phyloP scores from a whole-genome alignment of 1,140 invertebrate species.

The Platorchestia sp. region DNA sequence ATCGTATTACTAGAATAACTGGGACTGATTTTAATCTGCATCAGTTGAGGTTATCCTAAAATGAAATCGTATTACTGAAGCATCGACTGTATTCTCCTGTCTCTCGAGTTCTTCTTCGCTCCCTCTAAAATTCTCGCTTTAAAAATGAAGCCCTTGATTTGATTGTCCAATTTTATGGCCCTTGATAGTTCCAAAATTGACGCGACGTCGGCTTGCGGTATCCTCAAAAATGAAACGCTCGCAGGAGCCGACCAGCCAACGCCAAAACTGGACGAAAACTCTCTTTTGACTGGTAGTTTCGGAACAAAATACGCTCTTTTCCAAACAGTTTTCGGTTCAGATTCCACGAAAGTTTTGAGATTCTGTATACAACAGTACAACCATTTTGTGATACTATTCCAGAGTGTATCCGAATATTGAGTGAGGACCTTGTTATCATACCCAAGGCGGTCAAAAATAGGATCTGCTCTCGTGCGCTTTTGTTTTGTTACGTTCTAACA shows the following conservation, averaged over 20 bases:
- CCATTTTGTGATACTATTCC: background rate
- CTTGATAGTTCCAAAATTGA: background rate
- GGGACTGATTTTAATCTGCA: too few species aligned
- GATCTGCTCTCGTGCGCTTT: background rate
- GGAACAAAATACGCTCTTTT: too few species aligned
- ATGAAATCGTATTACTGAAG: too few species aligned
- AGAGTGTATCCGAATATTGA: background rate
- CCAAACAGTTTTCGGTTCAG: background rate
- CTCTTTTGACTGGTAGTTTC: background rate
- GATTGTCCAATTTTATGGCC: background rate
- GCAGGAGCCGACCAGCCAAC: background rate
- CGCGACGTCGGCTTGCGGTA: background rate
- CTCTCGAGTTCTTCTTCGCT: background rate
- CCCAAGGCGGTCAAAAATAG: background rate
- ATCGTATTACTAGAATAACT: too few species aligned
- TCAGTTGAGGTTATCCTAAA: too few species aligned
- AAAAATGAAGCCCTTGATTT: background rate
- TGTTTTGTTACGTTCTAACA: background rate
- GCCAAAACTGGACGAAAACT: background rate
- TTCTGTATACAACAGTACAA: background rate
- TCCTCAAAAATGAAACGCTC: background rate
- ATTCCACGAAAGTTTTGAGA: background rate
- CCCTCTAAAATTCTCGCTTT: background rate
- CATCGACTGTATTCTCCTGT: background rate
- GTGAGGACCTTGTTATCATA: background rate